Percentiles rank a stretch among this genome's conserved stretches.
Evolutionary conservation across 2,888 invertebrate species (phyloP).

Genomic region (Matsumyia berberina): DNA sequence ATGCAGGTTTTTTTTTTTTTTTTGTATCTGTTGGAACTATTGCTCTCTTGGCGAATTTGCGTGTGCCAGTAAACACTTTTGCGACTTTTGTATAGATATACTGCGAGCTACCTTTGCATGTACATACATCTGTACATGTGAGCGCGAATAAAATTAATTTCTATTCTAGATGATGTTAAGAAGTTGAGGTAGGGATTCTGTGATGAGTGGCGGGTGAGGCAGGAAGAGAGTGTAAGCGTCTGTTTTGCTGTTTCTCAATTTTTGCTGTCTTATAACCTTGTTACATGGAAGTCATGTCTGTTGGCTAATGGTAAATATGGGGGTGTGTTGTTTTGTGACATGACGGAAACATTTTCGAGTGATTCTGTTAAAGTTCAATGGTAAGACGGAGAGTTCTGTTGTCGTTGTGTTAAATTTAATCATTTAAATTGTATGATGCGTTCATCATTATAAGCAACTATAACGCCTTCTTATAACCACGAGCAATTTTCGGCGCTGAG

Average conservation of each 20-base stretch:
- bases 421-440: not conserved
- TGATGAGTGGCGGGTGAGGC: slow-evolving; percentile 32
- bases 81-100: slow-evolving; percentile 2
- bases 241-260: too few species aligned
- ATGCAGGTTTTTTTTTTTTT: slow-evolving; percentile 28
- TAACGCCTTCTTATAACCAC: too few species aligned
- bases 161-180: slow-evolving; percentile 34
- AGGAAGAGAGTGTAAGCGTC: slow-evolving; percentile 51
- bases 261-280: slow-evolving; percentile 45
- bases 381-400: not conserved
- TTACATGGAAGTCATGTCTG: slow-evolving; percentile 23
- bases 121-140: not conserved
- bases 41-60: slow-evolving; percentile 23
- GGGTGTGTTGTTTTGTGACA: slow-evolving; percentile 53
- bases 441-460: too few species aligned
- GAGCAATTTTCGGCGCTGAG: too few species aligned
- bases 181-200: slow-evolving; percentile 9
- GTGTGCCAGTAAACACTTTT: slow-evolving; percentile 31
- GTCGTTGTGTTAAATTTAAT: not conserved
- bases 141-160: slow-evolving; percentile 5
- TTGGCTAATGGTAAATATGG: slow-evolving; percentile 43
- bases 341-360: slow-evolving; percentile 60
- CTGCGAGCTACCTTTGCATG: slow-evolving; percentile 10
- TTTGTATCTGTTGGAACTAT: slow-evolving; percentile 8
- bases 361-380: slow-evolving; percentile 26